Base-by-base conservation (phyloP, 1,140 invertebrate genomes). In the Scylla paramamosain region DNA sequence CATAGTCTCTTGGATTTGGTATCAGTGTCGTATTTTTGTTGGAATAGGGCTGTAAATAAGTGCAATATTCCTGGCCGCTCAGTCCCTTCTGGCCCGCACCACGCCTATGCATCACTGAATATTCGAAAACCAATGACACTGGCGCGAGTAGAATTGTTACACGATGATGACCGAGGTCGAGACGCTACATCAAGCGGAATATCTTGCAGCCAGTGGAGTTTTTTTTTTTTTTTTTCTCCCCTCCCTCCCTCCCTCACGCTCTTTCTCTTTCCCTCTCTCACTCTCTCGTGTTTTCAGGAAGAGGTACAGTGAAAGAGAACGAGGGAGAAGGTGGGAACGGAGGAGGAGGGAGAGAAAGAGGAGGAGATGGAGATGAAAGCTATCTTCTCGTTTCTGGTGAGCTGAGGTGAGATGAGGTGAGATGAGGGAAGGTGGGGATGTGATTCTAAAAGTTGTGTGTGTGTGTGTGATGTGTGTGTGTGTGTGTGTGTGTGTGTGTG, bases 81-180 rank as follows among this genome's bases (percentile, higher is more conserved):
- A 28, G 14, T 32, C 52, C 59, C 86, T 45, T 45, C 87, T 39
- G 6, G n/a, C 7, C 25, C 87, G 1, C 16, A 48, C 94, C 14
- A 46, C 8, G 20, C 8, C 90, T 67, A 95, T 92, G 90, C 67
- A 91, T 95, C 94, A 95, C 48, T 7, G 45, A 95, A 95, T 95
- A 95, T 95, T 92, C 91, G 94, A 95, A 95, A 95, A 86, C 94
- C 94, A 95, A 95, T 95, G 94, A 95, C 91, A 91, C 29, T 92
- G 45, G 39, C 46, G 82, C 48, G 83, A 59, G 67, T 95, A 87
- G 87, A 92, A 95, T 91, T 95, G 94, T 92, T 92, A 95, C 94
- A 95, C 10, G 91, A 92, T 92, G 94, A 93, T 92, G 16, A 14
- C 48, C n/a, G 67, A 48, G 94, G 82, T 88, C 86, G 91, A 77